Base-by-base conservation (phyloP, 2,888 invertebrate genomes). In the Gastracanthus pulcherrimus region DNA sequence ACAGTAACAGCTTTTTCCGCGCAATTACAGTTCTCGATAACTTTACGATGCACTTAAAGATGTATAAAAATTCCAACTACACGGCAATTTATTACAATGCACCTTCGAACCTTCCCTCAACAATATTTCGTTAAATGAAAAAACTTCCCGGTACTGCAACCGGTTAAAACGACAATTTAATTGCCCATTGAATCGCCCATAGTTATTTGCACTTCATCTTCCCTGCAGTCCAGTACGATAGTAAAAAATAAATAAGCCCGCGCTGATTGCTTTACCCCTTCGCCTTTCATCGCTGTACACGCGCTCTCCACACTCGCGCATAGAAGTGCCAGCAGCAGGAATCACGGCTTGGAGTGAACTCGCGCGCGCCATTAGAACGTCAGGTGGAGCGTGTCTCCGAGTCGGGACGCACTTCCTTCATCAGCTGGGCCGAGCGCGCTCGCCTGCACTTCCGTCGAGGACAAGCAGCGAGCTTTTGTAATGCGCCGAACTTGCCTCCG, bases 361-460 rank as follows among this genome's bases (percentile, higher is more conserved):
- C 83, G 51, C 71, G 81, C 84, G n/a, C n/a, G 85, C 87, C 85
- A 87, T 89, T 90, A 87, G 87, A 84, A 83, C 85, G 87, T 83
- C 86, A 88, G 89, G 88, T 90, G 89, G 88, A 86, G 88, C 90
- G 90, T 90, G 87, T 88, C 88, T 87, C 87, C 87, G 86, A 19
- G 29, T 34, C 34, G 41, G 26, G 45, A 34, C 70, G 62, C 80
- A 75, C 76, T 71, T 64, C 71, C 78, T 71, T 66, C 36, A 34
- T 45, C 51, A 34, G n/a, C n/a, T n/a, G n/a, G 16, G n/a, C 45
- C 45, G 45, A 13, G 16, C 3, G 45, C 4, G n/a, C 13, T 13
- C 45, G 13, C 45, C 4, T 45, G n/a, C 45, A 13, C n/a, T 45
- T 45, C 45, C 45, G 45, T n/a, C 45, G 5, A n/a, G 45, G 45